Evolutionary conservation across 2,113 vertebrate species (phyloP).

Genomic region (Mystacornis crossleyi): DNA sequence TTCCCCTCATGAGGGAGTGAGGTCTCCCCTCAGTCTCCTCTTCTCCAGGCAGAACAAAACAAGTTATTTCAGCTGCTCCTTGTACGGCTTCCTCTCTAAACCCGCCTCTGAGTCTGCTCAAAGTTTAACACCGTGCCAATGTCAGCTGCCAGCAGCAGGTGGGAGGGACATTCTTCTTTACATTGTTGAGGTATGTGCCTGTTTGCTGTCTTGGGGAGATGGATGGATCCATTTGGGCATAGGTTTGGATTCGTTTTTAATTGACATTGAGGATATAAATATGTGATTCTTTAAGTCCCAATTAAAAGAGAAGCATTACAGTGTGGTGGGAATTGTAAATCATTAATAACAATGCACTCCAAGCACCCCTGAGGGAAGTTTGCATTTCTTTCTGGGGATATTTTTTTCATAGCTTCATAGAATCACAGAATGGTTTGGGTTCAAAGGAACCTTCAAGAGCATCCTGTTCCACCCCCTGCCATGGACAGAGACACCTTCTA

Average conservation of each 20-base stretch:
- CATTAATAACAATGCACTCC: not conserved
- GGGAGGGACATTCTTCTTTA: not conserved
- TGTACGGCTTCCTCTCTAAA: not conserved
- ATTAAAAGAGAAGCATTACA: not conserved
- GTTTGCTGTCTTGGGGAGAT: not conserved
- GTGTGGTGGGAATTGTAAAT: not conserved
- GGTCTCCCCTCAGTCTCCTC: not conserved
- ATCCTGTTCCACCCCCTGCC: not conserved
- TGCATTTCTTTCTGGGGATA: not conserved
- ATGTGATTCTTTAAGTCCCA: not conserved
- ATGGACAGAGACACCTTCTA: not conserved
- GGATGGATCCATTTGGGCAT: not conserved
- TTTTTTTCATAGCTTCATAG: not conserved
- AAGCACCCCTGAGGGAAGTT: not conserved
- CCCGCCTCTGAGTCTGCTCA: not conserved
- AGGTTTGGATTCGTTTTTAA: not conserved
- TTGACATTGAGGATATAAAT: not conserved
- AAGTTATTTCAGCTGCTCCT: not conserved
- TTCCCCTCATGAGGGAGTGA: not conserved
- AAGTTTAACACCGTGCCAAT: not conserved
- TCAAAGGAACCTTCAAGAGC: not conserved
- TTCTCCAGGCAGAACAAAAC: not conserved
- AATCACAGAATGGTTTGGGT: not conserved
- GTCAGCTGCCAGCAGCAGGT: not conserved
- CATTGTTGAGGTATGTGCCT: not conserved